These are phyloP conservation scores for Nephrocerus scutellatus DNA, from an alignment of 2,888 invertebrate genomes.

Conservation along the genomic window DNA sequence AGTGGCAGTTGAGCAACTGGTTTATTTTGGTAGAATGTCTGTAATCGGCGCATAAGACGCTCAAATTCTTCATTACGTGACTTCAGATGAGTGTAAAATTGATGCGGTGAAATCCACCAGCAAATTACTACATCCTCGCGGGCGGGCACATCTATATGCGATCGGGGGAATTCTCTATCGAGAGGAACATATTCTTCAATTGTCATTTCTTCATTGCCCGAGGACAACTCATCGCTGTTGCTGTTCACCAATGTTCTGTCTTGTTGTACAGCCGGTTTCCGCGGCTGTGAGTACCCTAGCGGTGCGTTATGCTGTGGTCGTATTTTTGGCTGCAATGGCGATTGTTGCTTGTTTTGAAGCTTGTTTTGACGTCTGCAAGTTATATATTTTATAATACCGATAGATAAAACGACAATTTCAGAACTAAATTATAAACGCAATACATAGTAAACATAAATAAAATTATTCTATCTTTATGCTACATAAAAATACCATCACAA, in stretches of 20 bases:
- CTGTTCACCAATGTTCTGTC: conserved; percentile 8
- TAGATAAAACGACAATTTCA: too few species aligned
- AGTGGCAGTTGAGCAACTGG: conserved; percentile 38
- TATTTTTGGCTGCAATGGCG: conserved; percentile 22
- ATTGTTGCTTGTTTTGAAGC: conserved; percentile 27
- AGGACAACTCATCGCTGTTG: conserved; percentile 17
- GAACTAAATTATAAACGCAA: too few species aligned
- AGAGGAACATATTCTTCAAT: conserved; percentile 49
- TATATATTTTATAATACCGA: too few species aligned
- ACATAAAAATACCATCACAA: too few species aligned
- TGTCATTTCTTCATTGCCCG: conserved; percentile 7
- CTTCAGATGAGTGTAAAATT: conserved; percentile 60
- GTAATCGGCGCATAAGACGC: conserved; percentile 64
- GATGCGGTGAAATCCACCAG: conserved; percentile 69
- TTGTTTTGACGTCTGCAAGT: conserved; percentile 29
- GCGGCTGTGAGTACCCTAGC: conserved; percentile 37
- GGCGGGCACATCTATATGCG: conserved; percentile 49
- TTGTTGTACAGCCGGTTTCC: conserved; percentile 17
- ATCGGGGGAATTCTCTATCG: conserved; percentile 49
- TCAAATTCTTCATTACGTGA: conserved; percentile 54
- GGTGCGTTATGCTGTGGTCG: conserved; percentile 37
- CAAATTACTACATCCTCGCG: conserved; percentile 58
- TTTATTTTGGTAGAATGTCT: conserved; percentile 56
- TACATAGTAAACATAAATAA: too few species aligned
- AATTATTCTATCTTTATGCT: too few species aligned